phyloP scores from a whole-genome alignment of 2,113 vertebrate genomes.

The Ovis canadensis region DNA sequence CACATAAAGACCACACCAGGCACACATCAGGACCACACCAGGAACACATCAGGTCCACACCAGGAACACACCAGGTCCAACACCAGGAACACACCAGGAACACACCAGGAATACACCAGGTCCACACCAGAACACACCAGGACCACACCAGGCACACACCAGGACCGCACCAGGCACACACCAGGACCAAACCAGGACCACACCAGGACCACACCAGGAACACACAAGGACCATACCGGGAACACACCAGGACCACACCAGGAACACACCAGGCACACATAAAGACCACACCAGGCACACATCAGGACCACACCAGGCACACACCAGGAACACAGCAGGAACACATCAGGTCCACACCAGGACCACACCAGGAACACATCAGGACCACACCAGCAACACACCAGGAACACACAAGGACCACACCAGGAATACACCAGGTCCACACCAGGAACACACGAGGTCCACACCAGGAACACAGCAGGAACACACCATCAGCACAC shows the following conservation, averaged over 20 bases:
- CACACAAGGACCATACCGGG: rapidly evolving
- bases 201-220: background rate
- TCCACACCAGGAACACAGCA: background rate
- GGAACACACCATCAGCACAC: rapidly evolving
- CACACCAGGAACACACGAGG: background rate
- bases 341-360: rapidly evolving
- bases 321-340: background rate
- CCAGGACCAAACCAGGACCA: no score
- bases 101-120: no score
- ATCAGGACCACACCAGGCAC: rapidly evolving
- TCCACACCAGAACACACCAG: no score
- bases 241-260: background rate
- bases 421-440: rapidly evolving
- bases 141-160: no score
- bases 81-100: no score
- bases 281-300: rapidly evolving
- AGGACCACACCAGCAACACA: rapidly evolving
- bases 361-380: rapidly evolving
- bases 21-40: no score
- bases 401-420: background rate
- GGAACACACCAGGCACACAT: rapidly evolving
- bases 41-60: rapidly evolving
- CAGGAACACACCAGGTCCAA: no score
- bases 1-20: no score
- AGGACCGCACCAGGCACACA: background rate